Evolutionary conservation across 2,888 invertebrate species (phyloP).

Genomic region (Exephanes ischioxanthus): DNA sequence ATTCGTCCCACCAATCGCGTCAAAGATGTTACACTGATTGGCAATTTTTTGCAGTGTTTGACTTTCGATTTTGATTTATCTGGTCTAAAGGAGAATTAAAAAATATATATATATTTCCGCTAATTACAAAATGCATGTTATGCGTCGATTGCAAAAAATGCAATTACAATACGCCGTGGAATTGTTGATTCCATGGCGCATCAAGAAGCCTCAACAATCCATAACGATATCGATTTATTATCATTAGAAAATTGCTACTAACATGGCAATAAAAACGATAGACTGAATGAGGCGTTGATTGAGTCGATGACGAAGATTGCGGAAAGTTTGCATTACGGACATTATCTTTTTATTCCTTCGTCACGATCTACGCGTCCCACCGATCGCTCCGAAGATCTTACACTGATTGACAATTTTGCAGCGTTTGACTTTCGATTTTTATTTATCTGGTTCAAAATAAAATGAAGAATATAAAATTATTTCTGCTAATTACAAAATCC

Average conservation of each 20-base stretch:
- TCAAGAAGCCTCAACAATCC: no score
- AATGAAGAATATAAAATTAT: no score
- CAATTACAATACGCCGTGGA: no score
- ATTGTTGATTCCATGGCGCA: no score
- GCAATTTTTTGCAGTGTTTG: not conserved
- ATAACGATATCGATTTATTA: not conserved
- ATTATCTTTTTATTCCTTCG: not conserved
- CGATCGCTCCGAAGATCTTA: not conserved
- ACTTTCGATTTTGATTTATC: not conserved
- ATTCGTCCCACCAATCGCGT: not conserved
- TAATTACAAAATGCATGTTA: no score
- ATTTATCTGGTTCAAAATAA: not conserved
- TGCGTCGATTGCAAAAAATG: no score
- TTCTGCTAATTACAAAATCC: no score
- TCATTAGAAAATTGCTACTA: not conserved
- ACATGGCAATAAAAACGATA: not conserved
- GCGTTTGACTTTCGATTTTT: not conserved
- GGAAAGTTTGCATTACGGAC: constrained; percentile 8
- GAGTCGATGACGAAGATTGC: not conserved
- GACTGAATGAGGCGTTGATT: not conserved
- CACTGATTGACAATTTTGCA: not conserved
- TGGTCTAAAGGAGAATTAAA: no score
- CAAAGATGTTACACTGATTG: constrained; percentile 5
- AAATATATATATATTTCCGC: no score
- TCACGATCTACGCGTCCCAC: constrained; percentile 1